Evolutionary conservation across 2,113 vertebrate species (phyloP).

Genomic region (Cryptotis parvus): DNA sequence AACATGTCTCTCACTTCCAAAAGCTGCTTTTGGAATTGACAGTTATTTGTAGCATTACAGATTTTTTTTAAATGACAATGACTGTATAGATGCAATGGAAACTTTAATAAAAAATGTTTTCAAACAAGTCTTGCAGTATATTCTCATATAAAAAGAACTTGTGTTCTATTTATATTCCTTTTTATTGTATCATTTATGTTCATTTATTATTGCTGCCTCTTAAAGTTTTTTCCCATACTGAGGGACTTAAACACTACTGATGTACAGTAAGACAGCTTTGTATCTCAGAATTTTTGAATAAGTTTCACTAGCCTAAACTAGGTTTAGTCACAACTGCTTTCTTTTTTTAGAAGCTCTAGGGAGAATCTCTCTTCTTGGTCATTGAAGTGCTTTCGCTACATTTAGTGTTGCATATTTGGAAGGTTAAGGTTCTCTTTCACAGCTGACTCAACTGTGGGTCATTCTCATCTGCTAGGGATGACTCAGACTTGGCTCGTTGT

Average conservation of each 20-base stretch:
- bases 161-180: background rate
- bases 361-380: background rate
- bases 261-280: background rate
- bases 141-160: background rate
- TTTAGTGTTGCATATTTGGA: background rate
- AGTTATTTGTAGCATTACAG: background rate
- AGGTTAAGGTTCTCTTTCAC: background rate
- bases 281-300: background rate
- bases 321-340: background rate
- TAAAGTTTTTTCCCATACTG: background rate
- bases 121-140: background rate
- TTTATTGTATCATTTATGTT: too few relatives aligned
- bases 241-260: background rate
- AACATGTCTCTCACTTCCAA: background rate
- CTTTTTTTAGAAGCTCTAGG: background rate
- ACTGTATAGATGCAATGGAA: background rate
- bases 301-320: background rate
- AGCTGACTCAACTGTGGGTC: background rate
- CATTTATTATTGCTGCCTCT: background rate
- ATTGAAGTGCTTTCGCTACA: background rate
- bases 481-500: background rate
- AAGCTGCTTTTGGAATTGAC: background rate
- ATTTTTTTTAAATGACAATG: background rate
- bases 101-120: background rate
- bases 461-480: background rate